phyloP scores from a whole-genome alignment of 2,113 vertebrate genomes.

The Rhombomys opimus region DNA sequence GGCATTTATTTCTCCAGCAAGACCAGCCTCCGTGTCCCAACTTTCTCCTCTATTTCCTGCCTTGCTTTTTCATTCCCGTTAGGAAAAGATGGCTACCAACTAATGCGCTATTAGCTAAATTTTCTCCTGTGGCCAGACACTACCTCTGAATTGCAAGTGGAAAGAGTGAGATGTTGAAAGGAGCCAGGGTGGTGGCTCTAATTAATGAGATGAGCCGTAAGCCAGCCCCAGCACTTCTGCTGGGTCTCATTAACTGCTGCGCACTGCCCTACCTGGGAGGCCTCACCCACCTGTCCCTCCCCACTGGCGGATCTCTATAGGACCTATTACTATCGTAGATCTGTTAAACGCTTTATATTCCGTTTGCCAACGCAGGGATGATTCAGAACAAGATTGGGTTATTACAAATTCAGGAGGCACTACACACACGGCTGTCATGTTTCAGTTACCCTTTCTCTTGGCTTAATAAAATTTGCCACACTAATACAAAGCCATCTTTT shows the following conservation, averaged over 20 bases:
- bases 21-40: neutral
- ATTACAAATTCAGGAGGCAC: slow-evolving; percentile 69
- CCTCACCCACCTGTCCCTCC: neutral
- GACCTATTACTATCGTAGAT: slow-evolving; percentile 69
- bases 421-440: slow-evolving; percentile 20
- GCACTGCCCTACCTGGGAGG: neutral
- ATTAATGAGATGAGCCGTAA: slow-evolving; percentile 58
- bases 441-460: slow-evolving; percentile 70
- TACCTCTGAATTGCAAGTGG: slow-evolving; percentile 51
- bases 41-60: neutral
- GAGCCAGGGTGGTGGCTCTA: neutral
- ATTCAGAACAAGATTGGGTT: slow-evolving; percentile 71
- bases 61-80: neutral
- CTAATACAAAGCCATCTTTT: slow-evolving; percentile 59
- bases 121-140: slow-evolving; percentile 52
- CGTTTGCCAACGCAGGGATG: slow-evolving; percentile 56
- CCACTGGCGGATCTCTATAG: neutral
- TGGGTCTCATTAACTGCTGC: slow-evolving; percentile 45
- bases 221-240: slow-evolving; percentile 49
- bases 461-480: slow-evolving; percentile 72
- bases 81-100: slow-evolving; percentile 38
- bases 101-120: slow-evolving; percentile 54
- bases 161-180: neutral
- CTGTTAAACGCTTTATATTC: slow-evolving; percentile 60
- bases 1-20: neutral